A percentile compares a stretch with the other conserved stretches of the same genome.
phyloP scores from a whole-genome alignment of 1,140 invertebrate genomes.

The Lepeophtheirus salmonis region DNA sequence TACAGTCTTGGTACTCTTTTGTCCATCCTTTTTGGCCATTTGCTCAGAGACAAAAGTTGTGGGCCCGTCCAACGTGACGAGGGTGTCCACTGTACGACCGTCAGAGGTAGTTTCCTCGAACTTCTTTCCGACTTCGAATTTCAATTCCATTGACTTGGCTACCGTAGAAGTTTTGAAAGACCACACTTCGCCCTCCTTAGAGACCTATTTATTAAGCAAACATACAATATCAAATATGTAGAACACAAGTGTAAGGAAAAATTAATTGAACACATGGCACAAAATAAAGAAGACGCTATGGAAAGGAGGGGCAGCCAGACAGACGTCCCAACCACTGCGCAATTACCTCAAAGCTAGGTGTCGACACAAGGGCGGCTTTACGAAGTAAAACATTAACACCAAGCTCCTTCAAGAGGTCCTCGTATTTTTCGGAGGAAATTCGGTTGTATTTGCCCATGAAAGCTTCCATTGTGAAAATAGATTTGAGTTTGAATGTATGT shows the following conservation, averaged over 20 bases:
- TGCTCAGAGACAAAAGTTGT: constrained; percentile 15
- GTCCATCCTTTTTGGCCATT: constrained; percentile 17
- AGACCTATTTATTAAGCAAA: neutral
- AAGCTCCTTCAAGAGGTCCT: constrained; percentile 15
- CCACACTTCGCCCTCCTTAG: constrained; percentile 2
- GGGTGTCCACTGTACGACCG: constrained; percentile 7
- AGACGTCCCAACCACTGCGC: too few relatives aligned
- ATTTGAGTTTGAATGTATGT: too few relatives aligned
- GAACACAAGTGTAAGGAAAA: neutral
- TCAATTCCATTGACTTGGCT: constrained; percentile 15
- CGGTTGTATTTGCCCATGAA: constrained; percentile 16
- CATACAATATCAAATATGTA: neutral
- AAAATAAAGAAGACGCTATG: too few relatives aligned
- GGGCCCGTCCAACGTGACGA: constrained; percentile 12
- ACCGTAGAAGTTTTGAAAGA: constrained; percentile 13
- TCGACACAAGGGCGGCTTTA: constrained; percentile 16
- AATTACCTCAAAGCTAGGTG: constrained; percentile 9
- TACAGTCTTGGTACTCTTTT: constrained; percentile 17
- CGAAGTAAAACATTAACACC: constrained; percentile 13
- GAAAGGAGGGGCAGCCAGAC: too few relatives aligned
- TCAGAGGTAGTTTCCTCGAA: constrained; percentile 18
- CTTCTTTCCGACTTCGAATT: constrained; percentile 17
- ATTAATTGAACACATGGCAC: neutral
- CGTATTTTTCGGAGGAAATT: constrained; percentile 13
- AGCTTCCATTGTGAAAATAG: constrained; percentile 3